These are phyloP conservation scores for Meteorus cinctellus DNA, from an alignment of 2,888 invertebrate genomes.

Conservation along the genomic window DNA sequence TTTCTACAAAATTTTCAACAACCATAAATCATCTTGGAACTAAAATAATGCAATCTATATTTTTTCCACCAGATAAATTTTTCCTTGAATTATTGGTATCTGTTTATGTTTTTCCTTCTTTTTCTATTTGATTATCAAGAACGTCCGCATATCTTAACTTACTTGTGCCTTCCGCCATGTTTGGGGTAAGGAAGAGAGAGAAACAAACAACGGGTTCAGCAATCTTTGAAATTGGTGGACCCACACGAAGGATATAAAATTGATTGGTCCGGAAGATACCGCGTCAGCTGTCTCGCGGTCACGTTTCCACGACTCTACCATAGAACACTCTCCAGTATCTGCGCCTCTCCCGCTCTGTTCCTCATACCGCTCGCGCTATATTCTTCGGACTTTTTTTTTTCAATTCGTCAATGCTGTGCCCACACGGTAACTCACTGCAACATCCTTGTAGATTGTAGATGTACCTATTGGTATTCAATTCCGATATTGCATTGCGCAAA, in stretches of 20 bases:
- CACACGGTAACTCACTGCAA: not conserved
- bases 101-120: too few relatives aligned
- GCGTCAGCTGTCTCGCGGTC: conserved; percentile 57
- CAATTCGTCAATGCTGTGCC: conserved; percentile 37
- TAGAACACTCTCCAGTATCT: conserved; percentile 31
- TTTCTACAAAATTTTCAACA: too few relatives aligned
- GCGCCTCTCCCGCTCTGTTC: conserved; percentile 39
- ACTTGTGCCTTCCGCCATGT: not conserved
- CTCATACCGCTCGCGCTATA: conserved; percentile 16
- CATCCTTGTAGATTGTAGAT: too few relatives aligned
- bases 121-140: too few relatives aligned
- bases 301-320: conserved; percentile 50
- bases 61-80: too few relatives aligned
- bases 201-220: conserved; percentile 42
- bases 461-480: too few relatives aligned
- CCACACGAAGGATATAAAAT: conserved; percentile 57
- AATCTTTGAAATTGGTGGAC: conserved; percentile 63
- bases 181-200: too few relatives aligned
- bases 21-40: too few relatives aligned
- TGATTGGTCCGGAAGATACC: conserved; percentile 59
- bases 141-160: not conserved
- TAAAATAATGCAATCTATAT: too few relatives aligned
- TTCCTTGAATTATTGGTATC: too few relatives aligned
- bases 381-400: conserved; percentile 22
- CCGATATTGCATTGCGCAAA: not conserved